phyloP scores from a whole-genome alignment of 2,113 vertebrate genomes.

The Gavia stellata region DNA sequence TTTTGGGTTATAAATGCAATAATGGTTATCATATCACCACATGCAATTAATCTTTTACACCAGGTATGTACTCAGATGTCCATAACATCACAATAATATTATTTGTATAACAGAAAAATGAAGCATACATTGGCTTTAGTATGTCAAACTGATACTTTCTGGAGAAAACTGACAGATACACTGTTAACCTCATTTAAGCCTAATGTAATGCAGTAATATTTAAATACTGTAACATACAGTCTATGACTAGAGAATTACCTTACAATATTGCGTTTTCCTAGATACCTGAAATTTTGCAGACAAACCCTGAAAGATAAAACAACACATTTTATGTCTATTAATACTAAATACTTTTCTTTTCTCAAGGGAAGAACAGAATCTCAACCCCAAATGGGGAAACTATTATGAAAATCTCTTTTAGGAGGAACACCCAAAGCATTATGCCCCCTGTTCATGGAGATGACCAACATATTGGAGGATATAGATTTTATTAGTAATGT shows the following conservation, averaged over 20 bases:
- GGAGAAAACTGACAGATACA: neutral
- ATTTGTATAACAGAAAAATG: neutral
- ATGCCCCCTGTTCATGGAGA: neutral
- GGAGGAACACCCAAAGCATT: neutral
- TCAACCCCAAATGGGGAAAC: neutral
- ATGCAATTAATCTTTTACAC: neutral
- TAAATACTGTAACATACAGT: neutral
- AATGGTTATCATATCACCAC: neutral
- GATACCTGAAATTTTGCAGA: conserved; percentile 96
- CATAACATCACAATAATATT: neutral
- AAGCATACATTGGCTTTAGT: neutral
- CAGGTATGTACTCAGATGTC: neutral
- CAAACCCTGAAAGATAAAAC: conserved; percentile 82
- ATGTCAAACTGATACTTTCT: neutral
- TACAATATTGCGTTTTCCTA: conserved; percentile 95
- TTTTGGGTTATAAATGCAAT: neutral
- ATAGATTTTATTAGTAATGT: neutral
- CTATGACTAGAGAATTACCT: conserved; percentile 75
- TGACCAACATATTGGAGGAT: neutral
- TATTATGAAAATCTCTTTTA: neutral
- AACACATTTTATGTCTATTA: neutral
- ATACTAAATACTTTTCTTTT: neutral
- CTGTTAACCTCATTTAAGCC: neutral
- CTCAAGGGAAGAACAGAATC: neutral
- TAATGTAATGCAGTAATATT: neutral